These are phyloP conservation scores for Rhinoptilus africanus DNA, from an alignment of 2,113 vertebrate species.

Conservation along the genomic window DNA sequence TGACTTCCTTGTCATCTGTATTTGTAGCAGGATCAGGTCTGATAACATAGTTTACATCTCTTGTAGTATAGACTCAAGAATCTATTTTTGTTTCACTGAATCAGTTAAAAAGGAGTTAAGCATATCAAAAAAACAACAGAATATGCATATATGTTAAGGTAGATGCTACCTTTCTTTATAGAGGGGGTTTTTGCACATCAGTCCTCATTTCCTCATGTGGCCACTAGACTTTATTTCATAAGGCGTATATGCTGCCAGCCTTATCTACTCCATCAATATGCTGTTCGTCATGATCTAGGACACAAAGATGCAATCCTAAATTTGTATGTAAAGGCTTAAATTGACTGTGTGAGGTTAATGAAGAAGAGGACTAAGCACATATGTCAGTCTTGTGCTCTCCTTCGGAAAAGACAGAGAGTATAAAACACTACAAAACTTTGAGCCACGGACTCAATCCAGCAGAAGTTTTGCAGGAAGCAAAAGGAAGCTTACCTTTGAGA, in stretches of 20 bases:
- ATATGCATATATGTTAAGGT: background rate
- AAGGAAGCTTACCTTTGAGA: conserved; percentile 1
- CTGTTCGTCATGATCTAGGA: background rate
- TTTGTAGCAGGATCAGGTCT: background rate
- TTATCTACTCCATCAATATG: background rate
- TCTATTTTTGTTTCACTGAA: background rate
- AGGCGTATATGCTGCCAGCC: background rate
- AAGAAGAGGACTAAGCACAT: background rate
- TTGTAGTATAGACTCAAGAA: background rate
- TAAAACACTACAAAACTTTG: background rate
- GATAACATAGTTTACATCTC: background rate
- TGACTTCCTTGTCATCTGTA: background rate
- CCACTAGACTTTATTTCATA: background rate
- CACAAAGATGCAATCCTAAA: background rate
- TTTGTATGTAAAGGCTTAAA: background rate
- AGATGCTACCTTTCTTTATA: background rate
- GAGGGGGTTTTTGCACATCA: background rate
- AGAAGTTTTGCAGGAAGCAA: background rate
- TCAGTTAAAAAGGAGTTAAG: background rate
- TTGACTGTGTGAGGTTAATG: background rate
- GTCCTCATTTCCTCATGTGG: background rate
- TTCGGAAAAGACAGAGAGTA: background rate
- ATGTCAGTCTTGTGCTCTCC: background rate
- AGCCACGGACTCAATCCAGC: background rate
- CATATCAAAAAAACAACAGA: background rate